phyloP scores from a whole-genome alignment of 2,797 vertebrate species.

The Vultur gryphus region DNA sequence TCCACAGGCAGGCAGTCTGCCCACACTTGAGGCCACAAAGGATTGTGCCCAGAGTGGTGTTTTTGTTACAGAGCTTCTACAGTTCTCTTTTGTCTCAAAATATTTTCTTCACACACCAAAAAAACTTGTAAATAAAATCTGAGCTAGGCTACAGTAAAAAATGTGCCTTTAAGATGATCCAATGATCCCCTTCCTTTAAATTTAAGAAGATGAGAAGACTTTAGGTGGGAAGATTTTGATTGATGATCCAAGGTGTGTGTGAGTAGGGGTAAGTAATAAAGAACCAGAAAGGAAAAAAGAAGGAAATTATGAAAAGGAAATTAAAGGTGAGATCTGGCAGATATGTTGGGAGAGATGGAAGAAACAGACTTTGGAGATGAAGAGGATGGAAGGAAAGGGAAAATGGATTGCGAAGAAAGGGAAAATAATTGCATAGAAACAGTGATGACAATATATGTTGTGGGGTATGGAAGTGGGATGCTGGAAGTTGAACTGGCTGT shows the following conservation, averaged over 20 bases:
- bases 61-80: neutral
- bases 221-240: neutral
- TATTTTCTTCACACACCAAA: neutral
- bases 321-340: neutral
- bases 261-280: neutral
- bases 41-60: neutral
- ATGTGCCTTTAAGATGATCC: neutral
- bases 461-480: neutral
- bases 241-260: neutral
- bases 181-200: neutral
- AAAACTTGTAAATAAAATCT: neutral
- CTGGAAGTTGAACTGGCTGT: neutral
- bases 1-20: neutral
- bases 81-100: neutral
- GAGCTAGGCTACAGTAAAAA: neutral
- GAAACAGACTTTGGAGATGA: neutral
- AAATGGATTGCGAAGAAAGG: neutral
- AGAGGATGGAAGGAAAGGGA: neutral
- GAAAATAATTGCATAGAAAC: neutral
- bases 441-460: neutral
- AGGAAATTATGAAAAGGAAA: neutral
- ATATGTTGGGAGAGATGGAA: neutral
- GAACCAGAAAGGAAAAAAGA: neutral
- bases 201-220: neutral
- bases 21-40: neutral